These are phyloP conservation scores for Conus ventricosus DNA, from an alignment of 1,140 invertebrate species.

Conservation along the genomic window DNA sequence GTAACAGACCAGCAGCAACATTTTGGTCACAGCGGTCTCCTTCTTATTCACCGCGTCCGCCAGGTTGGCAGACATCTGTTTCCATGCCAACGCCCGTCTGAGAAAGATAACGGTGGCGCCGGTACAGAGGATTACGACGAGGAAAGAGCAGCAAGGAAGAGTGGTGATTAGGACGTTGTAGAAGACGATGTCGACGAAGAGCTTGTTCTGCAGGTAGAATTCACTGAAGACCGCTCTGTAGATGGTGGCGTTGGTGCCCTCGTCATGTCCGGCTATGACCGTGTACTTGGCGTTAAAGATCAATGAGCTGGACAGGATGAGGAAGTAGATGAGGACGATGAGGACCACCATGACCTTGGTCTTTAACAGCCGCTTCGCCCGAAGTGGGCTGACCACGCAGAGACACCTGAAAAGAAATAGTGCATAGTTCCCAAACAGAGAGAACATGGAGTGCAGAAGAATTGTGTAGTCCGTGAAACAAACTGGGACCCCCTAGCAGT, in stretches of 20 bases:
- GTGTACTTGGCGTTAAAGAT: slow-evolving; percentile 20
- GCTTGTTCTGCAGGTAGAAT: background rate
- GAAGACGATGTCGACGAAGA: background rate
- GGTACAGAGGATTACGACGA: background rate
- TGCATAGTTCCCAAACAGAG: too few species aligned
- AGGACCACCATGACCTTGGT: background rate
- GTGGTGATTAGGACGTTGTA: background rate
- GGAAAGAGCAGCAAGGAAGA: slow-evolving; percentile 28
- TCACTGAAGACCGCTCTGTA: background rate
- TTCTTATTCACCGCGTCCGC: background rate
- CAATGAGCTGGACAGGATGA: background rate
- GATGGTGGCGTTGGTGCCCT: background rate
- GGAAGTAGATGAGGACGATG: slow-evolving; percentile 9
- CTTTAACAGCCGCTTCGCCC: background rate
- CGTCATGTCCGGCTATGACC: background rate
- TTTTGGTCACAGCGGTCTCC: background rate
- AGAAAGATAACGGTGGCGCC: slow-evolving; percentile 28
- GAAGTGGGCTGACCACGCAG: slow-evolving; percentile 1
- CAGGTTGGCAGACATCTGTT: background rate
- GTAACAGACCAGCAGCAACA: background rate
- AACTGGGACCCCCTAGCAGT: too few species aligned
- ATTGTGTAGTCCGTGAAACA: too few species aligned
- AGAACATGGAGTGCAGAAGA: too few species aligned
- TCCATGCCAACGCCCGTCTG: background rate
- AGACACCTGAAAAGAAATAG: background rate